These are phyloP conservation scores for Hydropsyche betteni DNA, from an alignment of 2,888 invertebrate species.

Conservation along the genomic window DNA sequence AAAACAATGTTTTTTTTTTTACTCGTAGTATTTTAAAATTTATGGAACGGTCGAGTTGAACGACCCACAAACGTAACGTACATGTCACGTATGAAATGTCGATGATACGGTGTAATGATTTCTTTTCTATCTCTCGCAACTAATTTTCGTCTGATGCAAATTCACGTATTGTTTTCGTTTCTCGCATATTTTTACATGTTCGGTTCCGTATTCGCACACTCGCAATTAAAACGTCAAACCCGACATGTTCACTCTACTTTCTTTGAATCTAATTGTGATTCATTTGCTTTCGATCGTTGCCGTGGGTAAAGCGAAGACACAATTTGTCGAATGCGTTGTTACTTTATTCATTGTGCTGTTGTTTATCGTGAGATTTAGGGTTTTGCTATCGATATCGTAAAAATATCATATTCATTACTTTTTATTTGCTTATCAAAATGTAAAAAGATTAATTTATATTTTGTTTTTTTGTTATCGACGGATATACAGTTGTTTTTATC, in stretches of 20 bases:
- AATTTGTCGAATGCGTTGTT: neutral
- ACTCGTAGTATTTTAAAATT: neutral
- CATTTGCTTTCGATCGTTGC: neutral
- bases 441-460: neutral
- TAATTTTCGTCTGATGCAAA: slow-evolving; percentile 7
- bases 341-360: no score
- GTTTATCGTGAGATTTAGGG: neutral
- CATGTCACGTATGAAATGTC: neutral
- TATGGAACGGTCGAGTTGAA: slow-evolving; percentile 2
- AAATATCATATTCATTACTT: neutral
- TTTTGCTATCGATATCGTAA: neutral
- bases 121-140: neutral
- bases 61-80: slow-evolving; percentile 8
- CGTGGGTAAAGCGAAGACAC: neutral
- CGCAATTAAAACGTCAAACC: slow-evolving; percentile 6
- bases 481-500: neutral
- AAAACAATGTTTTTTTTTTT: no score
- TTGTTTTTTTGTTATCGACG: neutral
- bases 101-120: neutral
- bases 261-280: slow-evolving; percentile 5
- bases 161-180: neutral
- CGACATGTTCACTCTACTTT: slow-evolving; percentile 13
- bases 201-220: neutral
- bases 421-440: no score
- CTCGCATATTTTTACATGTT: neutral